Evolutionary conservation across 1,140 invertebrate species (phyloP).

Genomic region (Bombus vancouverensis): DNA sequence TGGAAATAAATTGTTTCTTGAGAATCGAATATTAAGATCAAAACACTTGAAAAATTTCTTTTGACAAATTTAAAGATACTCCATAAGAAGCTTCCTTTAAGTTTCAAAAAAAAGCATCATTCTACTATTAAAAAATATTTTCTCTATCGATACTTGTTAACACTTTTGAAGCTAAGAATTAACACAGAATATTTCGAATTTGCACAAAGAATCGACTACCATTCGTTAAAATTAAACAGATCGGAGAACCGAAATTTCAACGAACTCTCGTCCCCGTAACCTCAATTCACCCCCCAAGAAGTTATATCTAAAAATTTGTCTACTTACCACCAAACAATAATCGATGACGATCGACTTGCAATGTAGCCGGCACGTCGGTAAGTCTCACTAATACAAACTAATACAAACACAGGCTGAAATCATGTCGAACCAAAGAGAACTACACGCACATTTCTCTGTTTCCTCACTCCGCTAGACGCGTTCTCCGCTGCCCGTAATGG

Average conservation of each 20-base stretch:
- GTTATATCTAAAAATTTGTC: not conserved
- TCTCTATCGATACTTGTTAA: not conserved
- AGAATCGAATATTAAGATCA: not conserved
- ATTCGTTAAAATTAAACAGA: not conserved
- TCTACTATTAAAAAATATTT: not conserved
- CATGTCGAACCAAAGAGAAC: not conserved
- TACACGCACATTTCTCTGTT: not conserved
- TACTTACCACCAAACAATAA: not conserved
- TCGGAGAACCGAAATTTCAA: not conserved
- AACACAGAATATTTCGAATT: not conserved
- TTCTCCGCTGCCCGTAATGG: slow-evolving; percentile 70
- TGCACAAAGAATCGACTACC: not conserved
- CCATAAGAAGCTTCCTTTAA: no score
- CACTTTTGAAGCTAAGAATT: not conserved
- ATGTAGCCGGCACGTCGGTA: not conserved
- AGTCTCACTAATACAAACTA: not conserved
- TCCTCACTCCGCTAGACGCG: slow-evolving; percentile 46
- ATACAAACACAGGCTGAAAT: not conserved
- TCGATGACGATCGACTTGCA: not conserved
- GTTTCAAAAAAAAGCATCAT: no score
- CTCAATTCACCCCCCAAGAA: no score
- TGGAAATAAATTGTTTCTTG: not conserved
- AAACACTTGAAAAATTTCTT: no score
- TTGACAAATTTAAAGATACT: no score
- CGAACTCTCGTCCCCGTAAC: not conserved